Percentiles rank a stretch among this genome's conserved stretches.
Conservation (phyloP, 2,888 invertebrate genomes). For the Epinotia nisella region DNA sequence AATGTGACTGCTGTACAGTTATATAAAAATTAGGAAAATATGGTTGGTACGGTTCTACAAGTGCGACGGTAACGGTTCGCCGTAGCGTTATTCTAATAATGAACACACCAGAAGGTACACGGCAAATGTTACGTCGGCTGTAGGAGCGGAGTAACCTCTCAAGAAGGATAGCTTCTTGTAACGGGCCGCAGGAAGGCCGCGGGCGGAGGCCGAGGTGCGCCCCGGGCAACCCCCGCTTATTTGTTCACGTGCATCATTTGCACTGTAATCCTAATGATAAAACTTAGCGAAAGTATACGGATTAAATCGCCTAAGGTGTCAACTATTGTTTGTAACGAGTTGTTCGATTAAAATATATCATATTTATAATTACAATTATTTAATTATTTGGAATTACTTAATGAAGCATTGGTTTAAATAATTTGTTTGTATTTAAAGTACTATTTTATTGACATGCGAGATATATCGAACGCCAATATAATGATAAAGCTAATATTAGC, state of each 20-base stretch:
- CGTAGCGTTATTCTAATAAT: constrained; percentile 26
- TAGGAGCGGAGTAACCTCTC: constrained; percentile 55
- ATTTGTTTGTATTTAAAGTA: constrained; percentile 60
- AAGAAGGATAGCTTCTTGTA: constrained; percentile 65
- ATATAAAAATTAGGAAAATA: constrained; percentile 72
- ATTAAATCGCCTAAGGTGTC: constrained; percentile 76
- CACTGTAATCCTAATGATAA: constrained; percentile 63
- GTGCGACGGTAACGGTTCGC: constrained; percentile 37
- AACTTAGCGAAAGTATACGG: constrained; percentile 78
- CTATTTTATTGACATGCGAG: constrained; percentile 57
- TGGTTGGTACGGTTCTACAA: constrained; percentile 61
- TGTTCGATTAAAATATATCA: constrained; percentile 49
- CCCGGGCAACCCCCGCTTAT: constrained; percentile 54
- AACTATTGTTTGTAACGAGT: constrained; percentile 62
- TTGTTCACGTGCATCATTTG: constrained; percentile 61
- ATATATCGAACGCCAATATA: constrained; percentile 73
- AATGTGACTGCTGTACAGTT: constrained; percentile 83
- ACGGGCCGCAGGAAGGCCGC: constrained; percentile 39
- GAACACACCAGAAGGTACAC: constrained; percentile 30
- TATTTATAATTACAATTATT: constrained; percentile 50
- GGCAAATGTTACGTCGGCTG: constrained; percentile 47
- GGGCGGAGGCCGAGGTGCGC: not conserved
- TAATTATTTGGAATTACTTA: constrained; percentile 61
- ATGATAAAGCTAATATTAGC: constrained; percentile 47
- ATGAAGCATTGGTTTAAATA: constrained; percentile 60